phyloP scores from a whole-genome alignment of 2,113 vertebrate species.

The Zosterops japonicus region DNA sequence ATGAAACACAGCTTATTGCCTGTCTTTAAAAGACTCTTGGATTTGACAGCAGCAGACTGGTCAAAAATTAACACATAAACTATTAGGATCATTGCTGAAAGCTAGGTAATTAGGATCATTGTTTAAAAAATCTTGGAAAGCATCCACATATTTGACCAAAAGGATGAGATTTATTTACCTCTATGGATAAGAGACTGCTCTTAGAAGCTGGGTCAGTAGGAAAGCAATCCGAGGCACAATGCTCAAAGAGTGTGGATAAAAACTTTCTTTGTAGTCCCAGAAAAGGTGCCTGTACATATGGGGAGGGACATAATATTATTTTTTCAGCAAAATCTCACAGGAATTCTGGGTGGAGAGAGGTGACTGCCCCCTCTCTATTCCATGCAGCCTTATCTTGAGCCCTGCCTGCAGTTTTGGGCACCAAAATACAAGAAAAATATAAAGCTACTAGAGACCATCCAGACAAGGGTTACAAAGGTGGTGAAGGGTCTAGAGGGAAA shows the following conservation, averaged over 20 bases:
- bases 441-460: neutral
- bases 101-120: neutral
- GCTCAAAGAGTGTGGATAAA: neutral
- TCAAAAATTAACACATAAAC: neutral
- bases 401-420: neutral
- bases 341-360: neutral
- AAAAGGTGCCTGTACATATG: neutral
- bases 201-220: neutral
- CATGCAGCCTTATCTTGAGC: neutral
- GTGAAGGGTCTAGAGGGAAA: neutral
- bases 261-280: neutral
- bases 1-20: neutral
- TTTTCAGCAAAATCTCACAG: neutral
- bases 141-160: neutral
- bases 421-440: neutral
- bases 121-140: neutral
- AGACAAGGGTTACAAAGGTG: neutral
- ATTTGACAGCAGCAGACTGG: neutral
- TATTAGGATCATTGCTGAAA: neutral
- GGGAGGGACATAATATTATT: neutral
- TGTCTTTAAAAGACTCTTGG: neutral
- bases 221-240: neutral
- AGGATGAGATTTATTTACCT: neutral
- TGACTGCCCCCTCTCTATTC: neutral
- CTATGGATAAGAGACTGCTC: neutral